Base-by-base conservation (phyloP, 2,113 vertebrate species). In the Mugil cephalus region DNA sequence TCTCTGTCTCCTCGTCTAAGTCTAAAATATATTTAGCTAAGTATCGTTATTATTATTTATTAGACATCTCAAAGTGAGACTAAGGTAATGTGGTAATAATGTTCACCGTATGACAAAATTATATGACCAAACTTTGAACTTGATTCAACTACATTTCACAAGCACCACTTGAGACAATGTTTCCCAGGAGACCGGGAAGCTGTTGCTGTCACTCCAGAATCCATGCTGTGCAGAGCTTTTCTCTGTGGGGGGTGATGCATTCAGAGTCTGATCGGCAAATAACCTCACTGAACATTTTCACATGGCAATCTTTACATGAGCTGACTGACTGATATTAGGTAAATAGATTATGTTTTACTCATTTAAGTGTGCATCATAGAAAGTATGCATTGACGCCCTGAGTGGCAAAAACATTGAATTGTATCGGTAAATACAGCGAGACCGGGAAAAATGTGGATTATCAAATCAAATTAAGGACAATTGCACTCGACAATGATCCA, bases 81-180 rank as follows among this genome's bases (percentile, higher is more conserved):
- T 30, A 5, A 30, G 24, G 24, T 30, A 30, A 30, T 6, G 38
- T 38, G n/a, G 11, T 3, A 2, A 3, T 6, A 47, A 24, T 17
- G 11, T 68, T 77, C 34, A 47, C 48, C 11, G 1, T 2, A 51
- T 35, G 53, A 56, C 50, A 18, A 45, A 39, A 54, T 58, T 1
- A 38, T 8, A 17, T 36, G 1, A 43, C 72, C 30, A 58, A 42
- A n/a, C 15, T 21, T 18, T 30, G 24, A 55, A 8, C 15, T 43
- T 10, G 47, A 43, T 39, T 19, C 46, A 52, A 34, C 18, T 67
- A 12, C 4, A 0, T 68, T 80, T 84, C 58, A 75, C 19, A 3
- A 56, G 30, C 50, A 51, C 51, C 13, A 56, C 36, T 1, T 38
- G 10, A 63, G 43, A 39, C 12, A 35, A 3, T 59, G 43, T 43